phyloP scores from a whole-genome alignment of 2,113 vertebrate genomes.

The Alectura lathami region DNA sequence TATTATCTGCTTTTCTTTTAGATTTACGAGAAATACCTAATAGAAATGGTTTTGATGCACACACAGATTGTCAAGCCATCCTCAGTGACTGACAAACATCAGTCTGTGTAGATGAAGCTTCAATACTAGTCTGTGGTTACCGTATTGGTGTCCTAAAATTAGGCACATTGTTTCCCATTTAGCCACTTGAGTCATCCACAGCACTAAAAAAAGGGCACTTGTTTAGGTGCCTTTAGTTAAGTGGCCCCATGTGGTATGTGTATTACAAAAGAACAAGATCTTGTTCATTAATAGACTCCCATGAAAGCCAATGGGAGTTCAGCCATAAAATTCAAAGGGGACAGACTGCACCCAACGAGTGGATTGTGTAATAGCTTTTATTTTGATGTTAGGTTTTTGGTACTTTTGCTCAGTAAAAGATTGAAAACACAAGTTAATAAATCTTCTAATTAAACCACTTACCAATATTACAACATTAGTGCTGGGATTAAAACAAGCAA shows the following conservation, averaged over 20 bases:
- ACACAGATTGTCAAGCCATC: neutral
- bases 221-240: constrained; percentile 27
- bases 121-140: neutral
- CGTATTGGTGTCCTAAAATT: neutral
- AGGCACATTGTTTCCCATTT: neutral
- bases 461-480: constrained; percentile 49
- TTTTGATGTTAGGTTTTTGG: constrained; percentile 31
- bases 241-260: neutral
- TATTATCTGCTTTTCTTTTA: neutral
- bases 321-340: constrained; percentile 45
- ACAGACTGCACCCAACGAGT: constrained; percentile 1
- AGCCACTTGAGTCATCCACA: neutral
- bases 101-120: neutral
- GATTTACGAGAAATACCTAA: neutral
- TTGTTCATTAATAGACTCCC: neutral
- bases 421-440: constrained; percentile 56
- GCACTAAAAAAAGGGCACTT: neutral
- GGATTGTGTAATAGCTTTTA: constrained; percentile 55
- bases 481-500: constrained; percentile 14
- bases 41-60: neutral
- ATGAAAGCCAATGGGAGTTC: constrained; percentile 7
- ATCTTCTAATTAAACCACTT: constrained; percentile 54
- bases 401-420: constrained; percentile 32
- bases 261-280: constrained; percentile 34
- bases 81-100: neutral